Conservation (phyloP, 35 echinoderm and acorn worm genomes). For the Diadema setosum region DNA sequence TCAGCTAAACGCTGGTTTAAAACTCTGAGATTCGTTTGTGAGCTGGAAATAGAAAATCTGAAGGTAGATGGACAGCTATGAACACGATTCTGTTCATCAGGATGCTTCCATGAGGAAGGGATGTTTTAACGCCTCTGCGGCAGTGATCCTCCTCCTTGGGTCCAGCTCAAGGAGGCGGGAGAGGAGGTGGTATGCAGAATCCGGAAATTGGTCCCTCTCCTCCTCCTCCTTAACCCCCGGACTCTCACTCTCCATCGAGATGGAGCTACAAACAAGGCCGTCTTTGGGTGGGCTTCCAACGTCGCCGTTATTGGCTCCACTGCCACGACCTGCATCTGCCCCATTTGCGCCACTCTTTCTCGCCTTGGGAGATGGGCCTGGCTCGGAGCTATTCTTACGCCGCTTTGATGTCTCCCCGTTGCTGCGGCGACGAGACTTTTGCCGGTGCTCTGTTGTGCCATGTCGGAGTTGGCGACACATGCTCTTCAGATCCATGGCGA, state of each 20-base stretch:
- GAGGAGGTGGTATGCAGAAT: slow-evolving; percentile 75
- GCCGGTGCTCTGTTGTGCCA: neutral
- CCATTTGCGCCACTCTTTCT: no score
- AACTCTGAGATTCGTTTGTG: no score
- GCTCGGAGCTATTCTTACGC: neutral
- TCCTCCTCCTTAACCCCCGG: neutral
- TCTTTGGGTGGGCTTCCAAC: neutral
- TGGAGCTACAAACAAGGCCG: neutral
- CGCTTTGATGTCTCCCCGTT: neutral
- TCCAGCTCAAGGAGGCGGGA: slow-evolving; percentile 69
- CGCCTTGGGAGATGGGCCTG: neutral
- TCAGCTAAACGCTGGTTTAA: no score
- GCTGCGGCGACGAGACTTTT: neutral
- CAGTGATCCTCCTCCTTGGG: slow-evolving; percentile 69
- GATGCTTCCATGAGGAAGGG: slow-evolving; percentile 43
- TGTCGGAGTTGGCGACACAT: slow-evolving; percentile 71
- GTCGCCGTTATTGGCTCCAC: neutral
- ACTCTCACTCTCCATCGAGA: neutral
- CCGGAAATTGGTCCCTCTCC: slow-evolving; percentile 25
- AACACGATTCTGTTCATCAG: no score
- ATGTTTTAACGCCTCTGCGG: slow-evolving; percentile 69
- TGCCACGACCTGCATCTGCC: no score
- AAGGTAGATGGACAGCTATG: no score
- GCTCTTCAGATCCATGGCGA: slow-evolving; percentile 63
- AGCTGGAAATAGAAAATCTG: no score